Conservation (phyloP, 2,797 vertebrate species). For the Alfaro cultratus region DNA sequence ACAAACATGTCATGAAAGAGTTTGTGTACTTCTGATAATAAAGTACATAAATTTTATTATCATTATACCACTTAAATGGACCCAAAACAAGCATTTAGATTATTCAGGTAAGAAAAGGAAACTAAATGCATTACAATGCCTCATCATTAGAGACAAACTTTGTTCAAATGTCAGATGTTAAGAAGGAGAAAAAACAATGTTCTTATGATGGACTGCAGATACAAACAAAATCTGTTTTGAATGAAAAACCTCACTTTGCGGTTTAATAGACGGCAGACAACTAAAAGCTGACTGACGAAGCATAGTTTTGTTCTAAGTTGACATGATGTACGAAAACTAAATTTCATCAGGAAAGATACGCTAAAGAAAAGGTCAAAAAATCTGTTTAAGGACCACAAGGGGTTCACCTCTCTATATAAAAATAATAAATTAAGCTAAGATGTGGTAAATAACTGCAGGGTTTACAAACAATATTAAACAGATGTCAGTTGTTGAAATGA, state of each 20-base stretch:
- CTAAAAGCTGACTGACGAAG: not conserved
- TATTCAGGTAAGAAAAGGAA: conserved; percentile 36
- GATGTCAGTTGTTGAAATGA: not conserved
- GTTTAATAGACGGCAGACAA: not conserved
- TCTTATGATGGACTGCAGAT: not conserved
- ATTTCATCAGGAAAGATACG: not conserved
- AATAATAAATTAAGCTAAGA: not conserved
- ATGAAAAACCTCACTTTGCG: not conserved
- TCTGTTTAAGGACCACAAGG: not conserved
- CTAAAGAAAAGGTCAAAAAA: not conserved
- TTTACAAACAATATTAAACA: not conserved
- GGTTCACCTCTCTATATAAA: not conserved
- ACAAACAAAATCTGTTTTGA: not conserved
- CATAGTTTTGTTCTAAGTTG: not conserved
- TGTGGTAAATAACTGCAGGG: not conserved
- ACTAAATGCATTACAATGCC: conserved; percentile 22
- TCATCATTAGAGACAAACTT: conserved; percentile 36
- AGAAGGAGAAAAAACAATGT: conserved; percentile 17
- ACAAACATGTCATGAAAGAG: conserved; percentile 28
- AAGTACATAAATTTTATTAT: too few species aligned
- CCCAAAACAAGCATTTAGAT: conserved; percentile 35
- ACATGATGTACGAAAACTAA: not conserved
- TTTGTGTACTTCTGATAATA: conserved; percentile 27
- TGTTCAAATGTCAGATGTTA: conserved; percentile 28
- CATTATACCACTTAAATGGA: conserved; percentile 21